These are phyloP conservation scores for Hydrotaea cyrtoneurina DNA, from an alignment of 2,888 invertebrate genomes.

Conservation along the genomic window DNA sequence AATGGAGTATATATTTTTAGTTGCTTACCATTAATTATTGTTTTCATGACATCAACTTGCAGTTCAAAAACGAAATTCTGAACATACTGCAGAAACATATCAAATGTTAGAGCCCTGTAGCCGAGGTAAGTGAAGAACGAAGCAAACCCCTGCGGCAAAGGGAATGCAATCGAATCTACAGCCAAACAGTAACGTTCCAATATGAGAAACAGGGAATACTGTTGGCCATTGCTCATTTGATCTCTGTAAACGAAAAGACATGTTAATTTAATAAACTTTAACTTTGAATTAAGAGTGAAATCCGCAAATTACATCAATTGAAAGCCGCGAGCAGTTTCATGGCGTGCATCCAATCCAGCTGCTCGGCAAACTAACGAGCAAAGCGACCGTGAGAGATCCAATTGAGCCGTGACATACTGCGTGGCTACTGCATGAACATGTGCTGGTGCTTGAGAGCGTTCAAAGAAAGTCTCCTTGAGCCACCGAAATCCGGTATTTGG, in stretches of 20 bases:
- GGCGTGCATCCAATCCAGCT: slow-evolving; percentile 85
- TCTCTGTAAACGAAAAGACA: slow-evolving; percentile 82
- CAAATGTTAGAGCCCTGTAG: slow-evolving; percentile 88
- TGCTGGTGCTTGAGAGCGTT: slow-evolving; percentile 83
- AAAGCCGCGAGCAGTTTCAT: slow-evolving; percentile 89
- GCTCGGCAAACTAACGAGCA: slow-evolving; percentile 88
- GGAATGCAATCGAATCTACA: slow-evolving; percentile 89
- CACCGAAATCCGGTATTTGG: slow-evolving; percentile 81
- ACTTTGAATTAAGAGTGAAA: neutral
- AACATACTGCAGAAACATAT: slow-evolving; percentile 91
- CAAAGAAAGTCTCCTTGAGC: slow-evolving; percentile 81
- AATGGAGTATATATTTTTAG: no score
- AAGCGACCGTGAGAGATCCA: slow-evolving; percentile 89
- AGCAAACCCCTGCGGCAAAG: slow-evolving; percentile 92
- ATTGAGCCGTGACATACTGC: slow-evolving; percentile 90
- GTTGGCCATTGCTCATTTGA: slow-evolving; percentile 86
- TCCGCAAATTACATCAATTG: slow-evolving; percentile 85
- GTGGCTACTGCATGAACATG: slow-evolving; percentile 91
- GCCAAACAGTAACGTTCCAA: slow-evolving; percentile 91
- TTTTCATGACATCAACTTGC: slow-evolving; percentile 93
- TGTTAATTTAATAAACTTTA: neutral
- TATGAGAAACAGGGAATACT: slow-evolving; percentile 87
- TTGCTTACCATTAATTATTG: slow-evolving; percentile 87
- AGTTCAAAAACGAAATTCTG: slow-evolving; percentile 91
- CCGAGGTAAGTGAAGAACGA: slow-evolving; percentile 94